A percentile compares a stretch with the other conserved stretches of the same genome.
phyloP scores from a whole-genome alignment of 2,888 invertebrate species.

The Bibio marci region DNA sequence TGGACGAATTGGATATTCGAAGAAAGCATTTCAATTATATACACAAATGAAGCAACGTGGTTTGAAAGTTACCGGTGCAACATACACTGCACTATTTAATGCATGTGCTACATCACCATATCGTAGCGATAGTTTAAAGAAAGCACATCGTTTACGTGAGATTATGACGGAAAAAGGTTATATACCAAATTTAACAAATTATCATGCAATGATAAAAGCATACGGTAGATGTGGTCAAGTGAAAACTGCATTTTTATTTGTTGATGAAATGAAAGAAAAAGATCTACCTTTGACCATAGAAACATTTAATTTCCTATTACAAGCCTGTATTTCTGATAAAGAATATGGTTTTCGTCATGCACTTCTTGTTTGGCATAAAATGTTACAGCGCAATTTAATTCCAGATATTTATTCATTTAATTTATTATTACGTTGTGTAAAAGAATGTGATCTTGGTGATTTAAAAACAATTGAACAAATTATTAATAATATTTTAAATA shows the following conservation, averaged over 20 bases:
- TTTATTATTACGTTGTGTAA: slow-evolving; percentile 57
- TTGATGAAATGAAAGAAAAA: slow-evolving; percentile 66
- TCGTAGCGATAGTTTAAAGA: slow-evolving; percentile 44
- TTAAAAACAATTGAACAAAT: slow-evolving; percentile 37
- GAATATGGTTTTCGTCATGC: slow-evolving; percentile 67
- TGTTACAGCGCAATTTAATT: slow-evolving; percentile 42
- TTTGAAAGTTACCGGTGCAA: slow-evolving; percentile 47
- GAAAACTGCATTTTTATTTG: slow-evolving; percentile 56
- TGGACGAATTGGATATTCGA: slow-evolving; percentile 66
- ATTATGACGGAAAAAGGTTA: slow-evolving; percentile 51
- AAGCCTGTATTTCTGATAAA: slow-evolving; percentile 66
- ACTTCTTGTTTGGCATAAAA: slow-evolving; percentile 71
- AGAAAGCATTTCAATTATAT: slow-evolving; percentile 70
- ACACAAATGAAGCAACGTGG: slow-evolving; percentile 66
- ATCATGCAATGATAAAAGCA: slow-evolving; percentile 82
- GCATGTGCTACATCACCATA: slow-evolving; percentile 70
- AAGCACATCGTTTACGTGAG: slow-evolving; percentile 46
- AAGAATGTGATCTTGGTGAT: slow-evolving; percentile 67
- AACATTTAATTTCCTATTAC: slow-evolving; percentile 64
- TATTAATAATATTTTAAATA: slow-evolving; percentile 22
- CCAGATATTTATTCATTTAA: slow-evolving; percentile 65
- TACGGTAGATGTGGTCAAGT: slow-evolving; percentile 72
- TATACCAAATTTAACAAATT: slow-evolving; percentile 56
- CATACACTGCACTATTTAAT: slow-evolving; percentile 75
- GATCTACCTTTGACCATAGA: slow-evolving; percentile 41